Evolutionary conservation across 2,797 vertebrate genomes (phyloP), one percentile per base, ranked within the genome.

Genomic region (Peromyscus aztecus): DNA sequence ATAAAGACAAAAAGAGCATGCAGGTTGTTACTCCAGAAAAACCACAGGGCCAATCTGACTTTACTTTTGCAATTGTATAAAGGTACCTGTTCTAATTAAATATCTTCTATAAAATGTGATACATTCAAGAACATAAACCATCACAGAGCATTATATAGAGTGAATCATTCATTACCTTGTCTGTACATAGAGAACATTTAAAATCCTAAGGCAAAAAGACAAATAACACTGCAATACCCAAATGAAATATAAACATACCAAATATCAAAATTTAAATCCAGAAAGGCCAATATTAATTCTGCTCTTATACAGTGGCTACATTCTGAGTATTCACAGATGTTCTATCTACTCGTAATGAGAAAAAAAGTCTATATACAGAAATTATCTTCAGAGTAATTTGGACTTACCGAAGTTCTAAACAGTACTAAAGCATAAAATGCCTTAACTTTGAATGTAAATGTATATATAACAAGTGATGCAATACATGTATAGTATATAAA

Each of bases 41-140:
- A 93, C 55, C 84, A 93, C 90, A 95, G 89, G 90, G 81, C 96
- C 95, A 97, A 97, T 96, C 91, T 95, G 94, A 91, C 95, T 95
- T 94, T 95, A 97, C 87, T 97, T 97, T 97, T 97, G 89, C 96
- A 97, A 55, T 81, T 96, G 94, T 97, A 93, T 97, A 34, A 98
- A 97, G 89, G 96, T 75, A 96, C 23, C 6, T 96, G 95, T 96
- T 97, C 88, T 81, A 93, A 88, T 83, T 73, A 89, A 73, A 61
- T 91, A 49, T 16, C 19, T 34, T 49, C 46, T 6, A 65, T 55
- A 43, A 95, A 83, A 78, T 0, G 46, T 37, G 78, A 92, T 83
- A 73, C n/a, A 94, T n/a, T 89, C 37, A 94, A 90, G 85, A 77
- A 67, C 78, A 89, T 88, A 84, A 81, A 11, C 3, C 29, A 91